These are phyloP conservation scores for Oscheius sp. DNA, from an alignment of 2,888 invertebrate species.

Conservation along the genomic window DNA sequence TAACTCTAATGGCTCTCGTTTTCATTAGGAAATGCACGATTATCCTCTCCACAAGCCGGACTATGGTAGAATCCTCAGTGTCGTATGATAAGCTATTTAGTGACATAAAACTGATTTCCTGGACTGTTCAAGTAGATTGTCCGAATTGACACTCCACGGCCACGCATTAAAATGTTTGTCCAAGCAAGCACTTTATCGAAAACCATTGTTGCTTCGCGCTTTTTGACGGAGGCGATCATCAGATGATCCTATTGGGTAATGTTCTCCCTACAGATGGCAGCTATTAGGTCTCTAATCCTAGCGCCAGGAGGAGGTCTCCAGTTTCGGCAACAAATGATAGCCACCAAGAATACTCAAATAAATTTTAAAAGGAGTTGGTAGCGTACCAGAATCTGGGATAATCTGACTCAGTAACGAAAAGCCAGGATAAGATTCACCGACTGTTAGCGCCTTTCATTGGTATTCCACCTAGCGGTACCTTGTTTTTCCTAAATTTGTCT, in stretches of 20 bases:
- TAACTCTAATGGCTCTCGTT: slow-evolving; percentile 12
- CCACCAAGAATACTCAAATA: no score
- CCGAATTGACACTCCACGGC: slow-evolving; percentile 2
- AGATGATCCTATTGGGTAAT: slow-evolving; percentile 28
- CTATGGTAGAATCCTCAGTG: slow-evolving; percentile 3
- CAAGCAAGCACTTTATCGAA: not conserved
- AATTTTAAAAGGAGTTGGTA: no score
- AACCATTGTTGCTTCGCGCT: not conserved
- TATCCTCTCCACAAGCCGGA: not conserved
- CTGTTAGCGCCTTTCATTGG: no score
- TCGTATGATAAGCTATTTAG: no score
- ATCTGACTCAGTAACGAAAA: no score
- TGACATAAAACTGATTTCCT: no score
- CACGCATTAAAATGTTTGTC: slow-evolving; percentile 12
- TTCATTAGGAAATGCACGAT: slow-evolving; percentile 1
- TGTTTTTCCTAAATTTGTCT: no score
- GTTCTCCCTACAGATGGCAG: slow-evolving; percentile 21
- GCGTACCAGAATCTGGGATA: no score
- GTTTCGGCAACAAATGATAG: slow-evolving; percentile 1
- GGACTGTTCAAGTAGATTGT: no score
- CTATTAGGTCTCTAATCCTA: slow-evolving; percentile 23
- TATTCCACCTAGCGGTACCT: no score
- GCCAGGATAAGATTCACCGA: no score
- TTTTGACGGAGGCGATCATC: slow-evolving; percentile 11
- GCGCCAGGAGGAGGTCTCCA: slow-evolving; percentile 13